Evolutionary conservation across 2,113 vertebrate species (phyloP).

Genomic region (Sylvilagus bachmani): DNA sequence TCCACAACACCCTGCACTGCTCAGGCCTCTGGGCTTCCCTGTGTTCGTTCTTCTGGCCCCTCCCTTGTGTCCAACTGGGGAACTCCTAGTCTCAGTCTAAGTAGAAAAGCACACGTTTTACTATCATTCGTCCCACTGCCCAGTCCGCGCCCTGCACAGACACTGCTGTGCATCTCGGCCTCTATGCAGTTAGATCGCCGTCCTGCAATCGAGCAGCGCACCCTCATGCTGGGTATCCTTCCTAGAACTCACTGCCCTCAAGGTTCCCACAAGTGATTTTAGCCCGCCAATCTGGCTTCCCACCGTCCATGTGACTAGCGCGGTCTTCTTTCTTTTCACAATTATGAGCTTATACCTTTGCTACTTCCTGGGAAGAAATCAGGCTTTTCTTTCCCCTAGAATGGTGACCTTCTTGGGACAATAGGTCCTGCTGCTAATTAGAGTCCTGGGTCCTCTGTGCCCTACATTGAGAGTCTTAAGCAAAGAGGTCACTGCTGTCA

Average conservation of each 20-base stretch:
- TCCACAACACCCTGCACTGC: not conserved
- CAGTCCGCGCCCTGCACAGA: no score
- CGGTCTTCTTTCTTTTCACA: not conserved
- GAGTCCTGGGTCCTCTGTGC: slow-evolving; percentile 39
- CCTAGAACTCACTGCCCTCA: not conserved
- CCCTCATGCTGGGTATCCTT: not conserved
- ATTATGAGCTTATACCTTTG: slow-evolving; percentile 41
- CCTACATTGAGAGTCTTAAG: slow-evolving; percentile 15
- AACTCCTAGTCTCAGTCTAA: not conserved
- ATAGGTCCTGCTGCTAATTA: slow-evolving; percentile 65
- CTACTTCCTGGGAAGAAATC: slow-evolving; percentile 53
- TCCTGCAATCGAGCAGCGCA: not conserved
- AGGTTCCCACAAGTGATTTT: not conserved
- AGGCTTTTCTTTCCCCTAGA: slow-evolving; percentile 66
- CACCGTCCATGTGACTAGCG: not conserved
- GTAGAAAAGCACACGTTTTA: not conserved
- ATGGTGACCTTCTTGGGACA: slow-evolving; percentile 47
- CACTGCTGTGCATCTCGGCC: not conserved
- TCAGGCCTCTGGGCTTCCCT: not conserved
- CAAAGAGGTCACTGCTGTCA: not conserved
- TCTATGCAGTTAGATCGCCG: not conserved
- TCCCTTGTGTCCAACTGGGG: not conserved
- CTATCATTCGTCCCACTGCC: not conserved
- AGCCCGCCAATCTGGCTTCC: not conserved
- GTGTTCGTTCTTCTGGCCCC: no score